Evolutionary conservation across 1,140 invertebrate species (phyloP).

Genomic region (Hesperophylax magnus): DNA sequence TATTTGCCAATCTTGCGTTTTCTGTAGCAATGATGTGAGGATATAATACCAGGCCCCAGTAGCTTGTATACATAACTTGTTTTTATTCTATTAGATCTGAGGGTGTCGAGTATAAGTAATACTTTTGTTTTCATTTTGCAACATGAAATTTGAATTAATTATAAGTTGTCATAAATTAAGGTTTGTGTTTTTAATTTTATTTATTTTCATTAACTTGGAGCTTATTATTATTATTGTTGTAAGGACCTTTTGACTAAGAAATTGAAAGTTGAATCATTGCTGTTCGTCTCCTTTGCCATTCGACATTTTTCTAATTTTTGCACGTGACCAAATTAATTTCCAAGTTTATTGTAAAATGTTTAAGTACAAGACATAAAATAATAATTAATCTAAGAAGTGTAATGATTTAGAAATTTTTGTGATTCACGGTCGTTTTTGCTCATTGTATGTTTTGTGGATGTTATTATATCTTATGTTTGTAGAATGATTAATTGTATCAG

Average conservation of each 20-base stretch:
- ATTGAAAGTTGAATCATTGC: not conserved
- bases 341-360: not conserved
- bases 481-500: not conserved
- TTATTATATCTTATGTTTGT: not conserved
- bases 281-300: not conserved
- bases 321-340: not conserved
- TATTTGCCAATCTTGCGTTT: no score
- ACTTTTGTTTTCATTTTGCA: not conserved
- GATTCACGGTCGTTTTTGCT: constrained; percentile 18
- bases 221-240: not conserved
- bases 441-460: constrained; percentile 19
- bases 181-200: not conserved
- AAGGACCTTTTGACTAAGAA: not conserved
- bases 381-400: not conserved
- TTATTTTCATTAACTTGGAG: constrained; percentile 18
- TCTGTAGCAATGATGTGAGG: not conserved
- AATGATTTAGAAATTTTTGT: constrained; percentile 7
- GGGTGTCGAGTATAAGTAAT: not conserved
- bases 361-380: constrained; percentile 18
- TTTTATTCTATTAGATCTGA: constrained; percentile 8
- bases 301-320: not conserved
- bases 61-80: not conserved
- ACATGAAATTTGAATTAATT: constrained; percentile 3
- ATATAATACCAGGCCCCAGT: not conserved
- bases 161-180: not conserved